Percentiles rank a stretch among this genome's conserved stretches.
phyloP scores from a whole-genome alignment of 2,888 invertebrate genomes.

The Polymixis lichenea region DNA sequence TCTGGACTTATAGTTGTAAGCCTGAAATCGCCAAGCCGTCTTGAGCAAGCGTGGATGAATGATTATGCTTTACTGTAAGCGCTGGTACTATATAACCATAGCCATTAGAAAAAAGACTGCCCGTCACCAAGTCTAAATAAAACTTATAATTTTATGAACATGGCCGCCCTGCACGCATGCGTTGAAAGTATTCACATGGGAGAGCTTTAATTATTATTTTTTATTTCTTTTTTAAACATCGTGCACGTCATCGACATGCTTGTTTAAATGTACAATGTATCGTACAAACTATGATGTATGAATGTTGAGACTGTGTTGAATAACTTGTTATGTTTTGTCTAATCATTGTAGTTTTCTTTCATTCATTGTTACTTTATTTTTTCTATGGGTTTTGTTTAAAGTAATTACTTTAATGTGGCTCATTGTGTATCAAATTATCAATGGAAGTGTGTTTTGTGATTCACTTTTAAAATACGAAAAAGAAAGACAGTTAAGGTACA shows the following conservation, averaged over 20 bases:
- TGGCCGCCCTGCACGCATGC: slow-evolving; percentile 24
- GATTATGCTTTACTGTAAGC: no score
- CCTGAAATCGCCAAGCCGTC: no score
- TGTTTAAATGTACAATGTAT: slow-evolving; percentile 26
- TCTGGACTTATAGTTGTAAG: no score
- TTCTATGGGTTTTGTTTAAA: not conserved
- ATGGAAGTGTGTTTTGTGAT: slow-evolving; percentile 8
- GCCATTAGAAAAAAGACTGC: not conserved
- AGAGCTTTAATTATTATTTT: slow-evolving; percentile 51
- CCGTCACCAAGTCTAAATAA: slow-evolving; percentile 21
- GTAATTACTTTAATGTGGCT: slow-evolving; percentile 4
- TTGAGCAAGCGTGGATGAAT: no score
- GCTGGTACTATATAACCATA: not conserved
- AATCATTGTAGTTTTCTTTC: slow-evolving; percentile 16
- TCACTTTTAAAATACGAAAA: not conserved
- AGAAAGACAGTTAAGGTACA: slow-evolving; percentile 7
- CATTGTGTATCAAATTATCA: slow-evolving; percentile 17
- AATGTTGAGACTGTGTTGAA: slow-evolving; percentile 24
- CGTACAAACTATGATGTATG: not conserved
- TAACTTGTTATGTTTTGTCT: slow-evolving; percentile 44
- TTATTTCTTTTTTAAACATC: slow-evolving; percentile 53
- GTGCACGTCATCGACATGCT: slow-evolving; percentile 43
- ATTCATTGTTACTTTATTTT: slow-evolving; percentile 25
- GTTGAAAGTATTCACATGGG: slow-evolving; percentile 36
- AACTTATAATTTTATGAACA: slow-evolving; percentile 36